A percentile compares a stretch with the other conserved stretches of the same genome.
Conservation (phyloP, 2,113 vertebrate species). For the Rynchops niger region DNA sequence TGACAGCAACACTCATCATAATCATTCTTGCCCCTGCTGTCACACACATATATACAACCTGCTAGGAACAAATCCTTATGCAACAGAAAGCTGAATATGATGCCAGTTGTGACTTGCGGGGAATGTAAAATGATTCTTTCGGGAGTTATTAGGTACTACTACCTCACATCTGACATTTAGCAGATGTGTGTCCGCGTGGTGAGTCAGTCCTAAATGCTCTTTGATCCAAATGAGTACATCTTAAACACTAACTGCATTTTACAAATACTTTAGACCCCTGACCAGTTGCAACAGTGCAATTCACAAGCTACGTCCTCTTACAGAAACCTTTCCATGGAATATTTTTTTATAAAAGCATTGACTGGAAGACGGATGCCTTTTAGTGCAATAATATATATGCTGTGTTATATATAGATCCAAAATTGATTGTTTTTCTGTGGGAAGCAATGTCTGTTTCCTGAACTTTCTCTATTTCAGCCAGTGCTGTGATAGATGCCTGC, state of each 20-base stretch:
- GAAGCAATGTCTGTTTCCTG: slow-evolving; percentile 3
- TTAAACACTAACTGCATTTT: slow-evolving; percentile 18
- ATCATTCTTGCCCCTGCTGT: background rate
- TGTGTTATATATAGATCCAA: slow-evolving; percentile 5
- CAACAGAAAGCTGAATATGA: background rate
- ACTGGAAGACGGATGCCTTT: background rate
- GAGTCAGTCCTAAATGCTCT: background rate
- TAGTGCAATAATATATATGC: background rate
- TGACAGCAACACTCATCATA: slow-evolving; percentile 22
- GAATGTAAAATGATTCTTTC: slow-evolving; percentile 24
- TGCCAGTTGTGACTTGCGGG: background rate
- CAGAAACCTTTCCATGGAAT: background rate
- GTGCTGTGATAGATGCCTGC: background rate
- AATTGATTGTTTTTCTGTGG: slow-evolving; percentile 28
- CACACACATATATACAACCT: slow-evolving; percentile 4
- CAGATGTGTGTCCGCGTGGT: background rate
- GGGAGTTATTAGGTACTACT: background rate
- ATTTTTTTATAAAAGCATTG: background rate
- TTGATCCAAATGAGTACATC: background rate
- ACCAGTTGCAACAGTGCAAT: background rate
- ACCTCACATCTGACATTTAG: slow-evolving; percentile 9
- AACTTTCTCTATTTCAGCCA: background rate
- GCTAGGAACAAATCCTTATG: background rate
- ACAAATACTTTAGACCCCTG: background rate
- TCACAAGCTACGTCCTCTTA: background rate